Evolutionary conservation across 2,888 invertebrate species (phyloP).

Genomic region (Creontiades dilutus): DNA sequence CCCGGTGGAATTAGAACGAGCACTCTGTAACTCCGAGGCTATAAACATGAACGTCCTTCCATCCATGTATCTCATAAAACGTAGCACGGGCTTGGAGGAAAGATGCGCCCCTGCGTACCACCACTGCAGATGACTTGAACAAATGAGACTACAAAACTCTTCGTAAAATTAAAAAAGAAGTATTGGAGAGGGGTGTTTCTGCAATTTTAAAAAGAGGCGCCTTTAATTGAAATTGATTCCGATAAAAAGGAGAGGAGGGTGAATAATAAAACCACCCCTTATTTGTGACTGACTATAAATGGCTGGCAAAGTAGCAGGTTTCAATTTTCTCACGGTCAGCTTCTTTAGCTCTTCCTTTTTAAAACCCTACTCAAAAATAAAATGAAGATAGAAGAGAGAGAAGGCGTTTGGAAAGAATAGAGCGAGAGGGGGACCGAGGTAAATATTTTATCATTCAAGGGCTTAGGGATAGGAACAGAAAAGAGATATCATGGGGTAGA

Average conservation of each 20-base stretch:
- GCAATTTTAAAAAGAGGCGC: background rate
- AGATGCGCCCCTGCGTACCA: background rate
- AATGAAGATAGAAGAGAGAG: conserved; percentile 29
- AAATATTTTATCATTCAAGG: conserved; percentile 62
- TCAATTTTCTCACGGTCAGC: conserved; percentile 59
- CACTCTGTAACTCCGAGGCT: conserved; percentile 2
- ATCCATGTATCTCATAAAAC: background rate
- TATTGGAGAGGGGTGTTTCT: background rate
- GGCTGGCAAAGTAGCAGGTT: conserved; percentile 36
- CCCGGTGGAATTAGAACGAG: conserved; percentile 11
- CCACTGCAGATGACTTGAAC: background rate
- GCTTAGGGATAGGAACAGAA: conserved; percentile 53
- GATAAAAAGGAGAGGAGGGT: background rate
- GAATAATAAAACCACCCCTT: conserved; percentile 21
- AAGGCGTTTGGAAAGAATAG: background rate
- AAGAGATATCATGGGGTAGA: background rate
- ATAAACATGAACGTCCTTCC: conserved; percentile 28
- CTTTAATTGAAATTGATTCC: conserved; percentile 36
- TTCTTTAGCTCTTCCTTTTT: conserved; percentile 12
- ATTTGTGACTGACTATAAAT: conserved; percentile 52
- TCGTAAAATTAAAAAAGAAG: background rate
- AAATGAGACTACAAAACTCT: background rate
- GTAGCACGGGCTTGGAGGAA: background rate
- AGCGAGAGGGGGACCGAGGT: background rate
- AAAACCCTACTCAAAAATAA: conserved; percentile 16